These are phyloP conservation scores for Microcebus ravelobensis DNA, from an alignment of 2,113 vertebrate species.

Conservation along the genomic window DNA sequence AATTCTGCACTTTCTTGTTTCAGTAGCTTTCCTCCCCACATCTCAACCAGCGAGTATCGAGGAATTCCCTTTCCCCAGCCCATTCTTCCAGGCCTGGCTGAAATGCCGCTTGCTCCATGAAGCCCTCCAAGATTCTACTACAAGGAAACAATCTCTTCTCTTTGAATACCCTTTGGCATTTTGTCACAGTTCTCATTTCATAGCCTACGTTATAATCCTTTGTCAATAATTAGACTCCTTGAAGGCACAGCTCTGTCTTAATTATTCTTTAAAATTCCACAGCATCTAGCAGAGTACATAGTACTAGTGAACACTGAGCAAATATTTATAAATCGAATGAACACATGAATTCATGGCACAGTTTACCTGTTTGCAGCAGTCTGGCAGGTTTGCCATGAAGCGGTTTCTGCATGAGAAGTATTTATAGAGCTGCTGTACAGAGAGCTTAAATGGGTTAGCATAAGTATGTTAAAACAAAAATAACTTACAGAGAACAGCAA, in stretches of 20 bases:
- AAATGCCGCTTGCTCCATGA: background rate
- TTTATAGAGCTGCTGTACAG: background rate
- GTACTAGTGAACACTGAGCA: background rate
- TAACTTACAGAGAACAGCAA: background rate
- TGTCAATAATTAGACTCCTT: background rate
- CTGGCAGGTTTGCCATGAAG: background rate
- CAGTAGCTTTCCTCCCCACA: background rate
- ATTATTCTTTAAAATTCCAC: background rate
- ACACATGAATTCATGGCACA: background rate
- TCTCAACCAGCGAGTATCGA: background rate
- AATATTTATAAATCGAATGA: background rate
- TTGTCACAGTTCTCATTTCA: background rate
- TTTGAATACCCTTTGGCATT: background rate
- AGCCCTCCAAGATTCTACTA: background rate
- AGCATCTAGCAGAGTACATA: background rate
- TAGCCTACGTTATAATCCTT: background rate
- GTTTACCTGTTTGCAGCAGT: background rate
- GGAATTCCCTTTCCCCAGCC: background rate
- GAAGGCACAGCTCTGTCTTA: slow-evolving; percentile 6
- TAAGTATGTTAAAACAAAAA: background rate
- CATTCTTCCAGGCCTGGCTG: background rate
- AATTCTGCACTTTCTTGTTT: background rate
- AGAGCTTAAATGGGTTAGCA: background rate
- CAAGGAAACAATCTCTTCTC: background rate
- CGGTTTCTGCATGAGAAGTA: background rate